These are phyloP conservation scores for Limnephilus lunatus DNA, from an alignment of 2,888 invertebrate genomes.

Conservation along the genomic window DNA sequence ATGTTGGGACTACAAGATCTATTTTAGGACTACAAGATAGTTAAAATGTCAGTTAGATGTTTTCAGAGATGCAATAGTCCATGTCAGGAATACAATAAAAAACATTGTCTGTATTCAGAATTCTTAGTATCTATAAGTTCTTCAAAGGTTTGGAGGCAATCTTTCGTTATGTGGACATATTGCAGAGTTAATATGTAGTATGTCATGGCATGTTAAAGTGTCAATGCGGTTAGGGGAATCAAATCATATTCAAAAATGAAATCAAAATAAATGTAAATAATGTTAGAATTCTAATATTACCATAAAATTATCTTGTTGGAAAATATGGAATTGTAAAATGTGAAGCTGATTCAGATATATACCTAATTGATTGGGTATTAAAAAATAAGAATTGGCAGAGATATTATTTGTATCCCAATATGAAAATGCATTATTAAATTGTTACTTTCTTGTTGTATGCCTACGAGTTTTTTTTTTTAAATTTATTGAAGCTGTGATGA, in stretches of 20 bases:
- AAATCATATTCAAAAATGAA: constrained; percentile 27
- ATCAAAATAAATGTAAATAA: background rate
- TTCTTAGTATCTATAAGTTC: background rate
- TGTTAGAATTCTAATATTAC: background rate
- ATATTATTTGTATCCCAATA: background rate
- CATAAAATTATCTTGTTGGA: background rate
- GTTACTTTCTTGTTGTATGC: background rate
- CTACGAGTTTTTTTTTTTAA: background rate
- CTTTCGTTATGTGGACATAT: constrained; percentile 6
- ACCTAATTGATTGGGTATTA: no score
- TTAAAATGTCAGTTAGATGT: background rate
- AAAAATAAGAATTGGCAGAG: background rate
- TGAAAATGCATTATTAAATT: background rate
- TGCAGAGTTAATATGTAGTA: constrained; percentile 32
- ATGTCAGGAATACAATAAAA: background rate
- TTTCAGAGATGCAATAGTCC: background rate
- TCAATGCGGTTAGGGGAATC: constrained; percentile 42
- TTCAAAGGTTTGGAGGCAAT: constrained; percentile 20
- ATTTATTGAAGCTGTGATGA: background rate
- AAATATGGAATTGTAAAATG: background rate
- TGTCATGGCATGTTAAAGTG: constrained; percentile 36
- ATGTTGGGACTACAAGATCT: background rate
- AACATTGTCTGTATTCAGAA: background rate
- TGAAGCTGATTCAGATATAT: background rate
- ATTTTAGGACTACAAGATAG: background rate